A percentile compares a stretch with the other conserved stretches of the same genome.
Conservation (phyloP, 2,797 vertebrate species). For the Muraenolepis orangiensis region DNA sequence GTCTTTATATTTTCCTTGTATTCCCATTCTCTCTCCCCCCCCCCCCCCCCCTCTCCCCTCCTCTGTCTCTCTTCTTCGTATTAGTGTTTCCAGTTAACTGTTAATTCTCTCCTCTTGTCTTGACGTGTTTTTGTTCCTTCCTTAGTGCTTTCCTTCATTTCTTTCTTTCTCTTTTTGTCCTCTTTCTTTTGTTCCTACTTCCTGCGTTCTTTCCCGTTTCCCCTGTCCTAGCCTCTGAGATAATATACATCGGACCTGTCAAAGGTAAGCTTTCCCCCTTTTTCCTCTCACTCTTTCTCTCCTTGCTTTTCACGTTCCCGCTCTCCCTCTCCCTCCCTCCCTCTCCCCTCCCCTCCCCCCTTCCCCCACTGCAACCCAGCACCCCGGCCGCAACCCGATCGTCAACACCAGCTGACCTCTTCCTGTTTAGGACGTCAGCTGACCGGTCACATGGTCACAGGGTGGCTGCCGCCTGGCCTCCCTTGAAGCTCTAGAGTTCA, state of each 20-base stretch:
- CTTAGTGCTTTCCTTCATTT: conserved; percentile 20
- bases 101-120: neutral
- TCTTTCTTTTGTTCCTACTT: conserved; percentile 22
- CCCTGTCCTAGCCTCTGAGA: conserved; percentile 93
- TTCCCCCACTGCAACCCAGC: conserved; percentile 38
- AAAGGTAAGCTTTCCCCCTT: conserved; percentile 91
- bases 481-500: conserved; percentile 43
- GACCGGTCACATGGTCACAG: conserved; percentile 52
- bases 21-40: conserved; percentile 27
- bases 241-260: conserved; percentile 99
- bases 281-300: conserved; percentile 64
- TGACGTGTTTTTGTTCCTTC: conserved; percentile 22
- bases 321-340: conserved; percentile 9
- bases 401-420: conserved; percentile 45
- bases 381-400: conserved; percentile 32
- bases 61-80: conserved; percentile 28
- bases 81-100: neutral
- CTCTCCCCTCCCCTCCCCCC: conserved; percentile 5
- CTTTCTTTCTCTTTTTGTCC: conserved; percentile 47
- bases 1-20: neutral
- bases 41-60: conserved; percentile 47
- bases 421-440: conserved; percentile 47
- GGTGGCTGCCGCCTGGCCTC: conserved; percentile 50
- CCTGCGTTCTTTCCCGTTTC: conserved; percentile 63
- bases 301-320: conserved; percentile 41